Evolutionary conservation across 2,113 vertebrate species (phyloP), one percentile per base, ranked within the genome.

Genomic region (Fukomys damarensis): DNA sequence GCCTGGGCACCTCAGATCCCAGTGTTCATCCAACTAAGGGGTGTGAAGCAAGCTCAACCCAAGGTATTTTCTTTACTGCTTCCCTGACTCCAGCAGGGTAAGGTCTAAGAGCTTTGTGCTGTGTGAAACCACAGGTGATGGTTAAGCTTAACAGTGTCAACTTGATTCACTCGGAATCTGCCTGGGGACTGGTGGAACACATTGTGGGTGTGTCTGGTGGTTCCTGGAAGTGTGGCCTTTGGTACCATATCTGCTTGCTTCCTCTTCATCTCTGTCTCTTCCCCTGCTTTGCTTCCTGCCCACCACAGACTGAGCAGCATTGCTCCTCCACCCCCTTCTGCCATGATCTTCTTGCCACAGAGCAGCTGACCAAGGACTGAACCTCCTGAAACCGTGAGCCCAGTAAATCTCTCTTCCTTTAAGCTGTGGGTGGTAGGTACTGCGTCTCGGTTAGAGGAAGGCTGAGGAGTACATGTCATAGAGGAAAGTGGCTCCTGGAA

Each of bases 1-100:
- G n/a, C 19, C n/a, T 8, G 30, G 19, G 7, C 2, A 0, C 0
- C 11, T 24, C 5, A 4, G 22, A 14, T 20, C 5, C 0, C 6
- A 3, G 4, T 26, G 41, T 54, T 41, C 12, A 5, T 6, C 2
- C 12, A 30, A 11, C 7, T 10, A 10, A 3, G 9, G 38, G 28
- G 0, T 5, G 10, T 11, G 19, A 46, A 56, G 20, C 41, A 28
- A 65, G 5, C n/a, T 30, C 43, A 49, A 16, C 49, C 43, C 74
- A 77, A 76, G 26, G 4, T 16, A 17, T 49, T 49, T 77, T 26
- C 28, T 49, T 43, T 49, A 13, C 74, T 46, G 30, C 13, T 13
- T 43, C 28, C 35, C 7, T 3, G 2, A 7, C 2, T 14, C 43
- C 12, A 30, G 13, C 28, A 76, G 28, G 5, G 43, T 49, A 77